Evolutionary conservation across 2,888 invertebrate genomes (phyloP).

Genomic region (Palloptera scutellata): DNA sequence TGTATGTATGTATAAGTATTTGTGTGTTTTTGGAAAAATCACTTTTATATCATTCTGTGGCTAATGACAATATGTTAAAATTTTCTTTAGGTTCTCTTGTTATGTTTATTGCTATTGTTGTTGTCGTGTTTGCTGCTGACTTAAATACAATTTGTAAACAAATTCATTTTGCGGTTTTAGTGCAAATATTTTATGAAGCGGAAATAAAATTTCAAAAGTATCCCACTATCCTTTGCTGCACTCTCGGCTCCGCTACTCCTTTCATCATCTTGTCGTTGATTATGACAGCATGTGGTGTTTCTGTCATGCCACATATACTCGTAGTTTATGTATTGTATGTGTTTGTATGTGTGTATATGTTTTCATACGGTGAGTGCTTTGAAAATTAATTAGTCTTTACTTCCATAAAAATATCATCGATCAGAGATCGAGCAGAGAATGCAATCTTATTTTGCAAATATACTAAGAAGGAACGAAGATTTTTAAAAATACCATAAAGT

Average conservation of each 20-base stretch:
- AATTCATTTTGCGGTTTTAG: conserved; percentile 29
- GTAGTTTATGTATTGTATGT: neutral
- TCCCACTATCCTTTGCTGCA: neutral
- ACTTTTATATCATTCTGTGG: no score
- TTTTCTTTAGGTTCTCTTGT: neutral
- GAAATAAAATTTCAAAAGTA: conserved; percentile 22
- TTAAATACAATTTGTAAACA: conserved; percentile 30
- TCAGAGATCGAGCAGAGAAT: no score
- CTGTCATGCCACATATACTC: neutral
- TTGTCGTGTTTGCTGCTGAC: conserved; percentile 13
- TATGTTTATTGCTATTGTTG: neutral
- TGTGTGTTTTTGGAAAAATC: neutral
- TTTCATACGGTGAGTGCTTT: neutral
- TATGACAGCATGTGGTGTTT: neutral
- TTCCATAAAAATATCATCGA: no score
- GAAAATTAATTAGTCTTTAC: conserved; percentile 22
- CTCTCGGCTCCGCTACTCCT: no score
- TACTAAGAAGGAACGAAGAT: no score
- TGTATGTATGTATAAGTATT: neutral
- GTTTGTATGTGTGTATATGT: neutral
- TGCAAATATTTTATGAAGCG: conserved; percentile 30
- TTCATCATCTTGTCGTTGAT: neutral
- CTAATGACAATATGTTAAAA: no score
- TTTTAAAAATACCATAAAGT: no score
- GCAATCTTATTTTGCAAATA: no score